phyloP scores from a whole-genome alignment of 1,140 invertebrate species.

The Musca vetustissima region DNA sequence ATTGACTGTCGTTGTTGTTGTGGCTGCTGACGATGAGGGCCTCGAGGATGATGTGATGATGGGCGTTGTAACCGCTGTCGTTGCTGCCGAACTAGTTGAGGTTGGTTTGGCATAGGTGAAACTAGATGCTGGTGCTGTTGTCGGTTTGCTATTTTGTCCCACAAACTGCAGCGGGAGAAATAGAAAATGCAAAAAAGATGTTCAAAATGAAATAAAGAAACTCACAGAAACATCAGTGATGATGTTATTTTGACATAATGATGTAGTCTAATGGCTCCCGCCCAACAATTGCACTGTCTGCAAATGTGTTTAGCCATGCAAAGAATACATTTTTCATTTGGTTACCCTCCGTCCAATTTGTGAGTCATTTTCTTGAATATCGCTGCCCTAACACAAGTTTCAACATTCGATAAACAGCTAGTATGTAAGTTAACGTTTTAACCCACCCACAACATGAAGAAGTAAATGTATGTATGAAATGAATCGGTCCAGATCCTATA shows the following conservation, averaged over 20 bases:
- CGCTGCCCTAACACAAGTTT: too few relatives aligned
- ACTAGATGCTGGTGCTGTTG: slow-evolving; percentile 13
- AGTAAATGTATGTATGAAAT: too few relatives aligned
- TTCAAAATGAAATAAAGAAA: too few relatives aligned
- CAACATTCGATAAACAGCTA: too few relatives aligned
- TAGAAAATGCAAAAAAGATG: slow-evolving; percentile 4
- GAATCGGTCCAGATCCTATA: too few relatives aligned
- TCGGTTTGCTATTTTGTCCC: slow-evolving; percentile 9
- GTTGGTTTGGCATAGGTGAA: slow-evolving; percentile 14
- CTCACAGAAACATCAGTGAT: too few relatives aligned
- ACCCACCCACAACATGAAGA: too few relatives aligned
- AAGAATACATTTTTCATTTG: slow-evolving; percentile 54
- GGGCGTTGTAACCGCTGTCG: background rate
- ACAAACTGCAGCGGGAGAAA: background rate
- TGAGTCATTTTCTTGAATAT: too few relatives aligned
- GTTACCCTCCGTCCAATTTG: background rate
- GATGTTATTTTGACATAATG: background rate
- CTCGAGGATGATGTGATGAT: background rate
- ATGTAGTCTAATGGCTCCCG: slow-evolving; percentile 13
- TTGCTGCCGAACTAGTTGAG: slow-evolving; percentile 7
- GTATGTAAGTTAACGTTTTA: too few relatives aligned
- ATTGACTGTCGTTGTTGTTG: slow-evolving; percentile 2
- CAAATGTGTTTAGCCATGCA: slow-evolving; percentile 37
- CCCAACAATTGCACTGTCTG: background rate
- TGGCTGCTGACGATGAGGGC: slow-evolving; percentile 14